Evolutionary conservation across 2,113 vertebrate genomes (phyloP), one percentile per base, ranked within the genome.

Genomic region (Ciconia maguari): DNA sequence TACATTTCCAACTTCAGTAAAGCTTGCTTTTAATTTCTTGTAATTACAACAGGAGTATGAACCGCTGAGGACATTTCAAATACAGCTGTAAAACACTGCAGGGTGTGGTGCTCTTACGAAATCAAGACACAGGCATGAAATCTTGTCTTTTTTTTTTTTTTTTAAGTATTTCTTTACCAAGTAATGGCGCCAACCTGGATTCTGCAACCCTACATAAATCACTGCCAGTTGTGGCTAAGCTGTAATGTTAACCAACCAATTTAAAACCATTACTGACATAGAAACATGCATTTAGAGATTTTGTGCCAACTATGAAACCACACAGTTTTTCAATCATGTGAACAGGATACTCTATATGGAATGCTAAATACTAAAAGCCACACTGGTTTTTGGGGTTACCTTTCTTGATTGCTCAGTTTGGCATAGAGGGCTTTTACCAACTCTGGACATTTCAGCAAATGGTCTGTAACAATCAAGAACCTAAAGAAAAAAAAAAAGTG

Each of bases 401-500:
- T 99, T 98, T 99, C 99, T 95, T 98, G 98, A 93, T 98, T 98
- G 96, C 97, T 98, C 98, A 99, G 98, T 97, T 98, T 98, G 83
- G 98, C 97, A 96, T 99, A 99, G 97, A 99, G 98, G 96, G 93
- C 98, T 96, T 98, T 96, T 82, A 99, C 98, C 96, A 99, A 94
- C 61, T 98, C 97, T 24, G 98, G 98, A 83, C 98, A 99, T 96
- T 98, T 98, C 96, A 99, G 97, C 96, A 99, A 99, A 97, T 99
- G 98, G 76, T 99, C 99, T 62, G 99, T 99, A 72, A 99, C 98
- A 94, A 99, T 99, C 90, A 99, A 94, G 92, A 99, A 98, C 94
- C 99, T 99, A 97, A 90, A 96, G 82, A 11, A 34, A 10, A 72
- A 65, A 58, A 26, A 51, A 66, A 36, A 55, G 57, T 13, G 48